Percentiles rank a stretch among this genome's conserved stretches.
Evolutionary conservation across 2,797 vertebrate species (phyloP).

Genomic region (Lophura swinhoii): DNA sequence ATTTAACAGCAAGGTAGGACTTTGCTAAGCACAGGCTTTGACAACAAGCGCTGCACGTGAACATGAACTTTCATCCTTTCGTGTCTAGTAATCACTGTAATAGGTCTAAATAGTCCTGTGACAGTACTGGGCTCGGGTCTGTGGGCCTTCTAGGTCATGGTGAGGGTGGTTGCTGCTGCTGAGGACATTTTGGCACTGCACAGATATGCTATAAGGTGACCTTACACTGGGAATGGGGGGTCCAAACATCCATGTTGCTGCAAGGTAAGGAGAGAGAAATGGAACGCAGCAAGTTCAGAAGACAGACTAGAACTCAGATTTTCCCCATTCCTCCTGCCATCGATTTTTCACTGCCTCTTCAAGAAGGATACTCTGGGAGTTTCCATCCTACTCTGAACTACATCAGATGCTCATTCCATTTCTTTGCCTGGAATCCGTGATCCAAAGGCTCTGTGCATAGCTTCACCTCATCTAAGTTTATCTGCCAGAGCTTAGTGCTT

Average conservation of each 20-base stretch:
- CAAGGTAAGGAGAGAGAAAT: background rate
- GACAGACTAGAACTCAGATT: background rate
- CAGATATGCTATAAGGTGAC: background rate
- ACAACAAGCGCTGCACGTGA: background rate
- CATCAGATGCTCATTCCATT: background rate
- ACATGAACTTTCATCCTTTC: background rate
- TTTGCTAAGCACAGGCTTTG: background rate
- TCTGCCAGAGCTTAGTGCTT: background rate
- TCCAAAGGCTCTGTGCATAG: background rate
- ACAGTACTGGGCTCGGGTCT: rapidly evolving
- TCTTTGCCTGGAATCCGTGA: background rate
- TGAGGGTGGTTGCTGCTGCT: background rate
- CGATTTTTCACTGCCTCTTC: background rate
- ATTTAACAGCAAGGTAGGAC: background rate
- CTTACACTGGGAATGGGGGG: background rate
- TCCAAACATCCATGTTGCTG: background rate
- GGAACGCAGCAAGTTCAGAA: background rate
- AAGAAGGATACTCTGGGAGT: background rate
- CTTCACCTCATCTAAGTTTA: background rate
- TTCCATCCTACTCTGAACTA: background rate
- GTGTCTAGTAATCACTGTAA: background rate
- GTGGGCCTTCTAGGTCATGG: background rate
- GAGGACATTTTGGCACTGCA: background rate
- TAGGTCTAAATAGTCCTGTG: background rate
- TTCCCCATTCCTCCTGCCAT: background rate